Percentiles rank a stretch among this genome's conserved stretches.
phyloP scores from a whole-genome alignment of 1,140 invertebrate genomes.

The Leptinotarsa undecemlineata region DNA sequence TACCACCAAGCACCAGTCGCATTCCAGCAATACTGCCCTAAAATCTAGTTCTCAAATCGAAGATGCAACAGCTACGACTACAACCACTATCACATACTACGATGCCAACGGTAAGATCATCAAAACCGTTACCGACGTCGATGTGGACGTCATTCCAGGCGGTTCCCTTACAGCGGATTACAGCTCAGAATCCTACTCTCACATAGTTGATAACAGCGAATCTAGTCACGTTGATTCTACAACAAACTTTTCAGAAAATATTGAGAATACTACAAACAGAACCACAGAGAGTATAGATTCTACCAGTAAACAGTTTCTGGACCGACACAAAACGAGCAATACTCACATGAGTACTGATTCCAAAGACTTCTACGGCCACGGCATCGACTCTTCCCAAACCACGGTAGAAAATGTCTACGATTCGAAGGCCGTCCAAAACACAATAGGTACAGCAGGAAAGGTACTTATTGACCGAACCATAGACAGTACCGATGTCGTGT shows the following conservation, averaged over 20 bases:
- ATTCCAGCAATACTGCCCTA: too few species aligned
- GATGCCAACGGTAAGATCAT: constrained; percentile 51
- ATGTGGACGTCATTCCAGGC: constrained; percentile 37
- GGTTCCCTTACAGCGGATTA: not conserved
- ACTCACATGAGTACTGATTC: constrained; percentile 37
- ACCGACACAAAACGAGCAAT: not conserved
- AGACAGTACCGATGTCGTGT: constrained; percentile 47
- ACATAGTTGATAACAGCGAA: not conserved
- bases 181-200: not conserved
- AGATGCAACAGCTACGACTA: constrained; percentile 39
- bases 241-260: constrained; percentile 31
- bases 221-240: constrained; percentile 30
- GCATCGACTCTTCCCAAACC: constrained; percentile 40
- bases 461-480: constrained; percentile 44
- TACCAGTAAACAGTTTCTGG: too few species aligned
- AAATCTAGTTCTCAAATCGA: constrained; percentile 27
- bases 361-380: constrained; percentile 49
- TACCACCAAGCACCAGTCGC: constrained; percentile 12
- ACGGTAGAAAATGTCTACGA: constrained; percentile 49
- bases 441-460: constrained; percentile 47
- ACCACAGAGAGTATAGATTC: too few species aligned
- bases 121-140: constrained; percentile 44
- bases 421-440: constrained; percentile 48
- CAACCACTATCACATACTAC: constrained; percentile 50
- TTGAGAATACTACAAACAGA: constrained; percentile 28